These are phyloP conservation scores for Prenolepis imparis DNA, from an alignment of 2,888 invertebrate genomes.

Conservation along the genomic window DNA sequence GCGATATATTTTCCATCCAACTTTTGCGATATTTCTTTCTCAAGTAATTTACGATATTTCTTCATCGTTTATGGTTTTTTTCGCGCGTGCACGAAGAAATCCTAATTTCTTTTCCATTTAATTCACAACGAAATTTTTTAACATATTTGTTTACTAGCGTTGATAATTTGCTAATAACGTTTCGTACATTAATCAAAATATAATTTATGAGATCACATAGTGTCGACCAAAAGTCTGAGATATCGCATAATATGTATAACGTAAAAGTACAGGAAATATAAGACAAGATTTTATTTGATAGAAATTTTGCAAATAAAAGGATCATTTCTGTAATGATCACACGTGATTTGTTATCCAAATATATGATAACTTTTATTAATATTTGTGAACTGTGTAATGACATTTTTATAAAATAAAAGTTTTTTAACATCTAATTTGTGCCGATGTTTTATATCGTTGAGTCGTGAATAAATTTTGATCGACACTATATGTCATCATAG, in stretches of 20 bases:
- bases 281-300: neutral
- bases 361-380: neutral
- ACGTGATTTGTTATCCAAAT: neutral
- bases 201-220: neutral
- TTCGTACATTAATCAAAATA: constrained; percentile 6
- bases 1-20: constrained; percentile 4
- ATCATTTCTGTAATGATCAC: neutral
- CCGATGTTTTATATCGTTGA: neutral
- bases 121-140: constrained; percentile 38
- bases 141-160: constrained; percentile 3
- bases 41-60: neutral
- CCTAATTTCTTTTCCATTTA: neutral
- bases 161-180: constrained; percentile 15
- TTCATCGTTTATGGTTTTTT: neutral
- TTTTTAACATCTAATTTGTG: neutral
- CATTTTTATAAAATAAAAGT: constrained; percentile 15
- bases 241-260: neutral
- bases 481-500: neutral
- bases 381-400: neutral
- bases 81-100: neutral
- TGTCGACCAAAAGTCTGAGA: constrained; percentile 15
- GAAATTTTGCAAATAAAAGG: neutral
- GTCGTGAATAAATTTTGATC: constrained; percentile 22
- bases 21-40: neutral
- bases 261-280: neutral